Base-by-base conservation (phyloP, 2,113 vertebrate species). In the Piliocolobus tephrosceles region DNA sequence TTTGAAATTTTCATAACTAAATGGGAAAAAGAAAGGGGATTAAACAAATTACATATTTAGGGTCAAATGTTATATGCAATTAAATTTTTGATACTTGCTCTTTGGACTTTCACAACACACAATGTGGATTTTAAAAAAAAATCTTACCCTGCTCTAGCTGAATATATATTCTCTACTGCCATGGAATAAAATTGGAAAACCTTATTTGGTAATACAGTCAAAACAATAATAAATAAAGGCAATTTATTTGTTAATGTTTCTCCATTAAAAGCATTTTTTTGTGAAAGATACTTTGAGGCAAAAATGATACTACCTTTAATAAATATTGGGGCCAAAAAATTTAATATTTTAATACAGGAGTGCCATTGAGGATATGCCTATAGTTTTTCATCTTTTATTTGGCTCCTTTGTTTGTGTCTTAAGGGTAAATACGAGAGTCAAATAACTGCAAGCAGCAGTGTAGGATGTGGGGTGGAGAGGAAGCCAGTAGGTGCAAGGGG, bases 51-150 rank as follows among this genome's bases (percentile, higher is more conserved):
- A 90, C 79, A 90, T 90, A 47, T 27, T 73, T 45, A 75, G 57
- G 8, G 6, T 43, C 16, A 86, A 68, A 66, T 50, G 1, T 1
- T 86, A 11, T 43, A n/a, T 16, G 35, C 30, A 50, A n/a, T 73
- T 82, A 72, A 64, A 80, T 81, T 78, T 40, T 76, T 82, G 25
- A 72, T 70, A 38, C 20, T 96, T 96, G 8, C 22, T 66, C 11
- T 52, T 68, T 91, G 32, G 11, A 73, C 7, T 78, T 40, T 66
- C 38, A 76, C 17, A 94, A 30, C 57, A 70, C 17, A 76, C 17
- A 94, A 70, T 47, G 57, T 81, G 8, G 68, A 96, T 30, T 52
- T 73, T 45, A 0, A 0, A 7, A n/a, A 55, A 57, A n/a, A 75
- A 14, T 73, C 47, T 84, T 95, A 52, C 76, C 27, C 17, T 88